Percentiles rank a stretch among this genome's conserved stretches.
Conservation (phyloP, 64 coral and sea anemone species). For the Catalaphyllia jardinei region DNA sequence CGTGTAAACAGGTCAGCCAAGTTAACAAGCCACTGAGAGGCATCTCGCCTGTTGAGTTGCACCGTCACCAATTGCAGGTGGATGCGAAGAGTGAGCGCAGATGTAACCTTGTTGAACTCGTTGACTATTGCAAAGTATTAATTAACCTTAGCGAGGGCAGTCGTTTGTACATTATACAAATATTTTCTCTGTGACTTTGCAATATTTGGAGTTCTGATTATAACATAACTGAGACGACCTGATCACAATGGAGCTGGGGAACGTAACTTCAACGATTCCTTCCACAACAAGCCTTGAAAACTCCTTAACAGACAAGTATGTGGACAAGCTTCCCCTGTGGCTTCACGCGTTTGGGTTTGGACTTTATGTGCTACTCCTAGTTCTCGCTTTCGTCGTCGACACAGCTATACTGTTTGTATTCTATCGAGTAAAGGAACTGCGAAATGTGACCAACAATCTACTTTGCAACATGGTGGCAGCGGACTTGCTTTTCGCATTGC, state of each 20-base stretch:
- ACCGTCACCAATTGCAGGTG: no score
- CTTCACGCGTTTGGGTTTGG: not conserved
- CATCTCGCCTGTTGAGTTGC: no score
- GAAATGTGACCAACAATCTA: slow-evolving; percentile 53
- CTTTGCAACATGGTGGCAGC: slow-evolving; percentile 54
- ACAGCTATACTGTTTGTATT: slow-evolving; percentile 44
- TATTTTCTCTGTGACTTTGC: not conserved
- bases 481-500: slow-evolving; percentile 52
- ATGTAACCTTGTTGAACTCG: no score
- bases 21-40: no score
- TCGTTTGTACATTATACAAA: not conserved
- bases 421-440: slow-evolving; percentile 35
- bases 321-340: slow-evolving; percentile 24
- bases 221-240: not conserved
- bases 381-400: slow-evolving; percentile 39
- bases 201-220: not conserved
- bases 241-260: not conserved
- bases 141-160: not conserved
- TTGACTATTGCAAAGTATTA: not conserved
- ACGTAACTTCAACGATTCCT: not conserved
- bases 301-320: not conserved
- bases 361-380: slow-evolving; percentile 24
- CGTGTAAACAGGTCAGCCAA: no score
- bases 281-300: slow-evolving; percentile 5
- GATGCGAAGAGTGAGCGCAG: no score